phyloP scores from a whole-genome alignment of 2,797 vertebrate species.

The Thunnus albacares region DNA sequence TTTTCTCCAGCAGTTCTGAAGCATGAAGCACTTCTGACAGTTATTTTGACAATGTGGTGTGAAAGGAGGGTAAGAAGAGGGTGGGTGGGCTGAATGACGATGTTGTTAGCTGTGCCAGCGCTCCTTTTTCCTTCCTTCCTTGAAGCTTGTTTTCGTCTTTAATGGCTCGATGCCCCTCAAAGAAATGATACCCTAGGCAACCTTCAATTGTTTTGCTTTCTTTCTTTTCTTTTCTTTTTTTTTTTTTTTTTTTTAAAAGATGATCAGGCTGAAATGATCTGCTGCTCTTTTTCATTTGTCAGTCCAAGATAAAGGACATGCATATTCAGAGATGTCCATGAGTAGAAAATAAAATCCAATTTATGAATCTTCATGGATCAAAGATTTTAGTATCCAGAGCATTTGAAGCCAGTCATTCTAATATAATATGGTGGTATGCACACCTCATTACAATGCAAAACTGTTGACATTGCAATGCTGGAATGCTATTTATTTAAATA shows the following conservation, averaged over 20 bases:
- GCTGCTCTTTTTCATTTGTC: constrained; percentile 47
- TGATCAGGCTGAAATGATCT: constrained; percentile 55
- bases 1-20: constrained; percentile 69
- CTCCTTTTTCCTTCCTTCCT: constrained; percentile 47
- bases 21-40: constrained; percentile 73
- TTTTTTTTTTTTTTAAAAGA: constrained; percentile 17
- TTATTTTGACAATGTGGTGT: constrained; percentile 76
- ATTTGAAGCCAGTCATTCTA: constrained; percentile 44
- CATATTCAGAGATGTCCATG: constrained; percentile 45
- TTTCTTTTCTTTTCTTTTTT: constrained; percentile 9
- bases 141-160: constrained; percentile 69
- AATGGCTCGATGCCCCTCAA: constrained; percentile 74
- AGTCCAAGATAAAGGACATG: constrained; percentile 46
- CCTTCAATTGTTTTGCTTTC: constrained; percentile 56
- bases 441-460: constrained; percentile 50
- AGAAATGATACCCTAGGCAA: constrained; percentile 66
- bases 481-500: constrained; percentile 30
- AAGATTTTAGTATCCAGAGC: constrained; percentile 44
- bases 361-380: constrained; percentile 58
- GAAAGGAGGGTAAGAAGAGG: constrained; percentile 60
- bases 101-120: constrained; percentile 68
- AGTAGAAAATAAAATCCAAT: constrained; percentile 60
- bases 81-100: constrained; percentile 67
- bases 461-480: constrained; percentile 21
- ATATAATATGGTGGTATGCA: constrained; percentile 25